A percentile compares a stretch with the other conserved stretches of the same genome.
phyloP scores from a whole-genome alignment of 92 coral and sea anemone genomes.

The Phenganax stokvisi region DNA sequence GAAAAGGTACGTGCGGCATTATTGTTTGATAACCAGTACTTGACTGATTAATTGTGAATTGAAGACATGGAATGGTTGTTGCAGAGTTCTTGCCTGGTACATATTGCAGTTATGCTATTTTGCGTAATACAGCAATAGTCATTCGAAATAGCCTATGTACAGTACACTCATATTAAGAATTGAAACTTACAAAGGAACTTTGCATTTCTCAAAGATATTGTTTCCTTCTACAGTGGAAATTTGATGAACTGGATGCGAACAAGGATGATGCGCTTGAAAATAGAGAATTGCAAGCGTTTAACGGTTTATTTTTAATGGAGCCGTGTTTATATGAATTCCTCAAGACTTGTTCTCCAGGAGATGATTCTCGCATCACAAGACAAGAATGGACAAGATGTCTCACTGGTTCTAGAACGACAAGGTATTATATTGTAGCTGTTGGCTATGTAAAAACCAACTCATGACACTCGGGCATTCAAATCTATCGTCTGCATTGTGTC shows the following conservation, averaged over 20 bases:
- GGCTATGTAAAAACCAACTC: not conserved
- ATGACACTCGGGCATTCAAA: not conserved
- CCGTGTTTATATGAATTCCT: constrained; percentile 28
- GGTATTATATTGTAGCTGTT: not conserved
- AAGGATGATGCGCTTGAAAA: constrained; percentile 23
- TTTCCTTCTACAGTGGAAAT: constrained; percentile 21
- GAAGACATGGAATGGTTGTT: no score
- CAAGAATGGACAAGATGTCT: constrained; percentile 21
- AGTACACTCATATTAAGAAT: no score
- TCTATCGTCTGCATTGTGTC: not conserved
- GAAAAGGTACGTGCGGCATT: constrained; percentile 43
- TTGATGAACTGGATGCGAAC: constrained; percentile 22
- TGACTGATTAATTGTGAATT: no score
- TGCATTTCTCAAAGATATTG: not conserved
- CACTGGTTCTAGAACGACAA: not conserved
- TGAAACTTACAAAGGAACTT: no score
- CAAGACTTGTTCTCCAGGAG: not conserved
- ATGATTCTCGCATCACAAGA: constrained; percentile 10
- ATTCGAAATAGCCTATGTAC: no score
- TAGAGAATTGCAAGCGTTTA: constrained; percentile 12
- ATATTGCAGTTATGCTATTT: no score
- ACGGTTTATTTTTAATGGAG: constrained; percentile 13
- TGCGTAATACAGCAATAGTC: no score
- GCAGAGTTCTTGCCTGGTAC: no score
- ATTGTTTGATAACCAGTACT: not conserved